A percentile compares a stretch with the other conserved stretches of the same genome.
Evolutionary conservation across 1,140 invertebrate species (phyloP).

Genomic region (Samia ricini): DNA sequence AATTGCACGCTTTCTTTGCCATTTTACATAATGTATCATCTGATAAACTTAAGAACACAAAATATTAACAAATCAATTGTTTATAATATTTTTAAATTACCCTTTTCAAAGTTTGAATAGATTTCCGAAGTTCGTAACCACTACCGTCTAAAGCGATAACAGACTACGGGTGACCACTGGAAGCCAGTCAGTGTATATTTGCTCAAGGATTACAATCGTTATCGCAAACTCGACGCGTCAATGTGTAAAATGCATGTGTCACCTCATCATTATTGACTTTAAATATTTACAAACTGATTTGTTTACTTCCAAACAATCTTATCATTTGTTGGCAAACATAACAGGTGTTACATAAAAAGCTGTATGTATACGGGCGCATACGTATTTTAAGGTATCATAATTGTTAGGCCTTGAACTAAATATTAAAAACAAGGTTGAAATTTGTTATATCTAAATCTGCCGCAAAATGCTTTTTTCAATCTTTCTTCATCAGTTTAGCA

Average conservation of each 20-base stretch:
- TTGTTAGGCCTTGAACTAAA: too few species aligned
- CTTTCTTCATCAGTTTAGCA: too few species aligned
- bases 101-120: background rate
- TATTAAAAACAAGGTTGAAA: too few species aligned
- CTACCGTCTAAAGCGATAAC: background rate
- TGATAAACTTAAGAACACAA: too few species aligned
- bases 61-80: too few species aligned
- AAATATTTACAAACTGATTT: background rate
- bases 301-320: background rate
- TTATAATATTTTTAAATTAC: too few species aligned
- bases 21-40: too few species aligned
- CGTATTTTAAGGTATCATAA: too few species aligned
- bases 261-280: background rate
- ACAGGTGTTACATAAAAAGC: background rate
- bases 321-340: background rate
- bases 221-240: background rate
- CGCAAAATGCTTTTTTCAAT: too few species aligned
- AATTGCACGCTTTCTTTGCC: too few species aligned
- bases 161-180: background rate
- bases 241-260: background rate
- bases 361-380: too few species aligned
- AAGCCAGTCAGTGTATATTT: background rate
- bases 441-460: too few species aligned
- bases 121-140: background rate
- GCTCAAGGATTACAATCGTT: background rate